Conservation (phyloP, 2,113 vertebrate species). For the Macrotus californicus region DNA sequence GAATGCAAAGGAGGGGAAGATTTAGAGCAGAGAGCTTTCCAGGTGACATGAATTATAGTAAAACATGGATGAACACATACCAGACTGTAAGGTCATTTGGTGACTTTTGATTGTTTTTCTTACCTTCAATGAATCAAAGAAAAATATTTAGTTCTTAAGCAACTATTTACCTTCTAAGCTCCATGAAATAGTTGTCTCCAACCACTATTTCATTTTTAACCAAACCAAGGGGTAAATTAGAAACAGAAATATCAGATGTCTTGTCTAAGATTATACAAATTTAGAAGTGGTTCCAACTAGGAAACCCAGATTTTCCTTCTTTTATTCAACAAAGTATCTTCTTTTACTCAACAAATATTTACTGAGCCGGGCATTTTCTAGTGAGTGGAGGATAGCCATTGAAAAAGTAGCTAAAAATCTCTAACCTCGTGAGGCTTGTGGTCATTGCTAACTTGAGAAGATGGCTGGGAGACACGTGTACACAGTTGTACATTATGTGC, state of each 20-base stretch:
- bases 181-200: background rate
- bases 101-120: slow-evolving; percentile 33
- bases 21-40: background rate
- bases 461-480: background rate
- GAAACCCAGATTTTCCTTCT: slow-evolving; percentile 15
- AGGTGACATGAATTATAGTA: background rate
- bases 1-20: slow-evolving; percentile 40
- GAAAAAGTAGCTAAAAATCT: background rate
- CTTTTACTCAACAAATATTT: slow-evolving; percentile 5
- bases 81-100: slow-evolving; percentile 12
- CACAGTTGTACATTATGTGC: background rate
- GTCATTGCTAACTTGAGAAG: background rate
- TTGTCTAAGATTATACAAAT: background rate
- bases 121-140: background rate
- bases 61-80: background rate
- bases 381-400: background rate
- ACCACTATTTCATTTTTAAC: background rate
- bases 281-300: background rate
- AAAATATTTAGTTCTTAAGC: slow-evolving; percentile 40
- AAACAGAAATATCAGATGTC: background rate
- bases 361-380: background rate
- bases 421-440: background rate
- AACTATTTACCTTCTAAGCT: background rate
- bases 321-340: slow-evolving; percentile 4
- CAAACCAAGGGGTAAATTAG: slow-evolving; percentile 10